Conservation (phyloP, 1,140 invertebrate genomes). For the Ladona fulva region DNA sequence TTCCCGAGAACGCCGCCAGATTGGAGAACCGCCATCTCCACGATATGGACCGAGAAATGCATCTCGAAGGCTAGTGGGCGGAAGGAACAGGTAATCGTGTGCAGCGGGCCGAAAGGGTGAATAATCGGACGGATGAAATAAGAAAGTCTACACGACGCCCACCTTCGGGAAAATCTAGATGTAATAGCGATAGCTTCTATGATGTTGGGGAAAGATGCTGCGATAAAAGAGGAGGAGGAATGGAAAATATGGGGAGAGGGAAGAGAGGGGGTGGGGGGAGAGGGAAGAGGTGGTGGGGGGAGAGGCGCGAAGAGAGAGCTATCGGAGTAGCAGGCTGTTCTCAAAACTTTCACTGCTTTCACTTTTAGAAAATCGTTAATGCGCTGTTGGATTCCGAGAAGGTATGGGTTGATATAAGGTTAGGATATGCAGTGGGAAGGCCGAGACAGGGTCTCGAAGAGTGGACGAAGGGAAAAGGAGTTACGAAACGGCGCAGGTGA, state of each 20-base stretch:
- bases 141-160: too few relatives aligned
- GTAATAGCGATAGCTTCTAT: too few relatives aligned
- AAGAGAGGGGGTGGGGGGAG: neutral
- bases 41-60: too few relatives aligned
- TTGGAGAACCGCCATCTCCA: too few relatives aligned
- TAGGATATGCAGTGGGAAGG: neutral
- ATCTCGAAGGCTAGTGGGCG: too few relatives aligned
- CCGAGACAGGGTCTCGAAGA: neutral
- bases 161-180: too few relatives aligned
- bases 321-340: neutral
- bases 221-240: too few relatives aligned
- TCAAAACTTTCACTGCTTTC: slow-evolving; percentile 9
- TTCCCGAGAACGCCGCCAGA: too few relatives aligned
- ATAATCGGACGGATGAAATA: too few relatives aligned
- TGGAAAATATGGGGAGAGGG: neutral
- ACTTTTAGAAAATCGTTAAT: slow-evolving; percentile 6
- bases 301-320: neutral
- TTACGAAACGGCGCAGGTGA: neutral
- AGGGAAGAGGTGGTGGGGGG: neutral
- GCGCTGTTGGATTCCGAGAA: neutral
- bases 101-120: too few relatives aligned
- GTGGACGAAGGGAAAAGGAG: neutral
- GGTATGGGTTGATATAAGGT: neutral
- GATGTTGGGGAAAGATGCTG: too few relatives aligned
- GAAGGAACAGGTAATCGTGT: too few relatives aligned